Evolutionary conservation across 2,888 invertebrate species (phyloP), one percentile per base, ranked within the genome.

Genomic region (Leucophenga maculata): DNA sequence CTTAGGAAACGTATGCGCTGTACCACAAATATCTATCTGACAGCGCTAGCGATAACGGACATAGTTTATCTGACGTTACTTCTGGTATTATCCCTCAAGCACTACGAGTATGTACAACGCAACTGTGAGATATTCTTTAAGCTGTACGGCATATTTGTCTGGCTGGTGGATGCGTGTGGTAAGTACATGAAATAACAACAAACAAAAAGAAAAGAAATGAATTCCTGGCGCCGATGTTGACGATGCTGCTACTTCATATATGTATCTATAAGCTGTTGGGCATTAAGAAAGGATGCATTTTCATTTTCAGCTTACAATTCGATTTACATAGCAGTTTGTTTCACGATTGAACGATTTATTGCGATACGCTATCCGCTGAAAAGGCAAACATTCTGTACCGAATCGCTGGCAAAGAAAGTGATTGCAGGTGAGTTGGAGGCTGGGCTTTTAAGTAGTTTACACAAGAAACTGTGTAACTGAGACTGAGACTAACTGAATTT

Each of bases 341-440:
- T 94, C 85, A 94, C 94, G 20, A 89, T 94, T 68, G 94, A 94
- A 87, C 90, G 94, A 64, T 94, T 93, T 89, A 92, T 94, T 73
- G 93, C 93, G 31, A 93, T 94, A 22, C 92, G 93, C 79, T 92
- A 93, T 87, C 94, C 94, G 18, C 91, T 94, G 85, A 90, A 91
- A 73, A 93, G 93, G 54, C 92, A 92, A 87, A 91, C 91, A 60
- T 88, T 92, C 77, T 93, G 93, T 87, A 94, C 94, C 1, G 93
- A 93, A 81, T 90, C 91, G 60, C 89, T 93, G 75, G 94, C 94
- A 18, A 91, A 92, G 86, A 90, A 90, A 82, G 92, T 93, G 74
- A 92, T 93, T 69, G 86, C 90, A 65, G 88, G 88, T 88, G 84
- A 81, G 84, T 77, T 31, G 39, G 18, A 6, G 48, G 26, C 16